These are phyloP conservation scores for Aplysina aerophoba DNA, from an alignment of 37 sponge, comb jelly and placozoan genomes.

Conservation along the genomic window DNA sequence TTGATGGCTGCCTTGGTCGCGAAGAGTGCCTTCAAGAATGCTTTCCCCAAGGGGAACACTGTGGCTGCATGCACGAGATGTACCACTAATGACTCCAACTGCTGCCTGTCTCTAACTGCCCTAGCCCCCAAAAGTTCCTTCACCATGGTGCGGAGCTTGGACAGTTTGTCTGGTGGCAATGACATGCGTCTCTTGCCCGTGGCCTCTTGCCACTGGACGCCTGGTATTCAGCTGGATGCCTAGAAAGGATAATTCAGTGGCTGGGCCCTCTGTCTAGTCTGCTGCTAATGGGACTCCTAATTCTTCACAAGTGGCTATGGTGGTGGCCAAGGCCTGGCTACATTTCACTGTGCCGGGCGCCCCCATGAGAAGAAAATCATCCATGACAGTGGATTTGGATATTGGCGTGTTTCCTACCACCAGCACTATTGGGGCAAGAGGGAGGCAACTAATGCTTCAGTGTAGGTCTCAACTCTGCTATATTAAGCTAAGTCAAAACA, in stretches of 20 bases:
- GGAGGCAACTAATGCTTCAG: not conserved
- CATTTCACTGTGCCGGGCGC: constrained; percentile 12
- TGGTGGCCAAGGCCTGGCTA: not conserved
- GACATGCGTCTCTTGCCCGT: no score
- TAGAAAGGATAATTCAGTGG: not conserved
- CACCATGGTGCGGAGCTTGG: no score
- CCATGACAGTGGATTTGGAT: constrained; percentile 14
- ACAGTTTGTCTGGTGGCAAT: no score
- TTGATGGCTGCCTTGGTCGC: not conserved
- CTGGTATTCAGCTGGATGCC: no score
- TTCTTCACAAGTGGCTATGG: not conserved
- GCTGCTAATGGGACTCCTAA: constrained; percentile 12
- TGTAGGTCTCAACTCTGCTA: no score
- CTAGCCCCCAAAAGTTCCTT: no score
- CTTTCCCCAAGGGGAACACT: constrained; percentile 24
- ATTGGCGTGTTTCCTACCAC: not conserved
- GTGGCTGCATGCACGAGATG: constrained; percentile 18
- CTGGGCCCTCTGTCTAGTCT: constrained; percentile 11
- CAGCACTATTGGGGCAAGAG: constrained; percentile 5
- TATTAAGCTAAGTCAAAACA: no score
- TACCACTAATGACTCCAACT: constrained; percentile 23
- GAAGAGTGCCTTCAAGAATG: constrained; percentile 28
- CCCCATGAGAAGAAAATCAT: constrained; percentile 15
- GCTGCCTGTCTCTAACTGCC: not conserved
- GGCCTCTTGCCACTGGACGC: no score